phyloP scores from a whole-genome alignment of 2,797 vertebrate genomes.

The Threskiornis aethiopicus region DNA sequence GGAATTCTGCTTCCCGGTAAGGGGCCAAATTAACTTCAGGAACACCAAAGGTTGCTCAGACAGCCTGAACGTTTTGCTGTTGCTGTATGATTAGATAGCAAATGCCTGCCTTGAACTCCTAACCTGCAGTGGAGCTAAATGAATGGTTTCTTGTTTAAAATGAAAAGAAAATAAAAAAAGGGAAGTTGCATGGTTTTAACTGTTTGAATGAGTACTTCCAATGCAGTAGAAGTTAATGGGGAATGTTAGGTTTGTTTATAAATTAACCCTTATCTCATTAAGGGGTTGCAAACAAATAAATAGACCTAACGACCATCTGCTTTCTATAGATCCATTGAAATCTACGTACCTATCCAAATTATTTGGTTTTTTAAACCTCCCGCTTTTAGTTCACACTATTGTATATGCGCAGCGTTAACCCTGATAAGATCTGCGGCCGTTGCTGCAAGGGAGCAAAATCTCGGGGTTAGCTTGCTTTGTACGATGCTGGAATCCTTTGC shows the following conservation, averaged over 20 bases:
- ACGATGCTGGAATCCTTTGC: neutral
- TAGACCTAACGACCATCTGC: neutral
- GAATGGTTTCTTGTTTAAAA: neutral
- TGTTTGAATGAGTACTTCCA: neutral
- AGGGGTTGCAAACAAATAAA: neutral
- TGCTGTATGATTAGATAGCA: neutral
- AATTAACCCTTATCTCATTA: neutral
- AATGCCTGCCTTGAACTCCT: neutral
- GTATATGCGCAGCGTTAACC: neutral
- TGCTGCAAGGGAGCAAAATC: neutral
- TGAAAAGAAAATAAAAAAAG: neutral
- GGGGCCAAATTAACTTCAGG: conserved; percentile 43
- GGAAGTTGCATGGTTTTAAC: neutral
- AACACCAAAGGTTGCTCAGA: neutral
- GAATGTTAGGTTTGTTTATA: neutral
- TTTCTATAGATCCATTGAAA: neutral
- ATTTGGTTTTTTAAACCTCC: neutral
- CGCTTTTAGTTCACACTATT: neutral
- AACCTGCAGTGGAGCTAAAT: neutral
- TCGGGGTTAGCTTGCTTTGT: neutral
- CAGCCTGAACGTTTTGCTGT: neutral
- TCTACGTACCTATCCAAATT: neutral
- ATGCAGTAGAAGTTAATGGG: neutral
- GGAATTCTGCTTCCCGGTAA: conserved; percentile 97
- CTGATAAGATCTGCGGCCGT: neutral